Evolutionary conservation across 2,113 vertebrate genomes (phyloP).

Genomic region (Pimephales promelas): DNA sequence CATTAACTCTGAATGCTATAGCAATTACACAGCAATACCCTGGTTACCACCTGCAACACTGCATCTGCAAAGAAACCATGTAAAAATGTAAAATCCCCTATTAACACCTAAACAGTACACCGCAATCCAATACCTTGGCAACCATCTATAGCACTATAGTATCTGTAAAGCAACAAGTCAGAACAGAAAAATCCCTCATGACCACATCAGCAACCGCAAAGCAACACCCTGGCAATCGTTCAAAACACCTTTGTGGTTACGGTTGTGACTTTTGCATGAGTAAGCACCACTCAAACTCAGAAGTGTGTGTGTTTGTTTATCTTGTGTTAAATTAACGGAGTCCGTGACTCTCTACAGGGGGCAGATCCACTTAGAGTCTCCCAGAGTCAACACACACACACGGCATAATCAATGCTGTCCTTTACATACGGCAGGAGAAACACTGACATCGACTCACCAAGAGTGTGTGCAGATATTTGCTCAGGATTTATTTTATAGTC

Average conservation of each 20-base stretch:
- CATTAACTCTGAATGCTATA: too few relatives aligned
- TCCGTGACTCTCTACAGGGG: slow-evolving; percentile 24
- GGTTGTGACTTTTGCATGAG: not conserved
- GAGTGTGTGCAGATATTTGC: not conserved
- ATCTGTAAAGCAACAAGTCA: not conserved
- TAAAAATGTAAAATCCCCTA: too few relatives aligned
- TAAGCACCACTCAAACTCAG: not conserved
- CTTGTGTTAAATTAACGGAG: slow-evolving; percentile 18
- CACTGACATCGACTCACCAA: not conserved
- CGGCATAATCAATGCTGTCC: slow-evolving; percentile 9
- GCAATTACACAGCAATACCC: too few relatives aligned
- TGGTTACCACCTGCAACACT: not conserved
- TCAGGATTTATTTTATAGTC: slow-evolving; percentile 6
- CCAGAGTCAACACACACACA: slow-evolving; percentile 22
- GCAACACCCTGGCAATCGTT: not conserved
- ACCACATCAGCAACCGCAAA: not conserved
- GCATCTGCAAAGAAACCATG: too few relatives aligned
- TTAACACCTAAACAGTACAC: not conserved
- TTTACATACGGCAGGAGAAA: slow-evolving; percentile 12
- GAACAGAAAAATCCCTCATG: not conserved
- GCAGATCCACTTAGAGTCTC: not conserved
- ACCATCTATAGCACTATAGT: not conserved
- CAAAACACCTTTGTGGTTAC: not conserved
- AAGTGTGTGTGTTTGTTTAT: slow-evolving; percentile 1
- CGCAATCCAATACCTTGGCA: not conserved